Evolutionary conservation across 2,113 vertebrate species (phyloP).

Genomic region (Regulus satrapa): DNA sequence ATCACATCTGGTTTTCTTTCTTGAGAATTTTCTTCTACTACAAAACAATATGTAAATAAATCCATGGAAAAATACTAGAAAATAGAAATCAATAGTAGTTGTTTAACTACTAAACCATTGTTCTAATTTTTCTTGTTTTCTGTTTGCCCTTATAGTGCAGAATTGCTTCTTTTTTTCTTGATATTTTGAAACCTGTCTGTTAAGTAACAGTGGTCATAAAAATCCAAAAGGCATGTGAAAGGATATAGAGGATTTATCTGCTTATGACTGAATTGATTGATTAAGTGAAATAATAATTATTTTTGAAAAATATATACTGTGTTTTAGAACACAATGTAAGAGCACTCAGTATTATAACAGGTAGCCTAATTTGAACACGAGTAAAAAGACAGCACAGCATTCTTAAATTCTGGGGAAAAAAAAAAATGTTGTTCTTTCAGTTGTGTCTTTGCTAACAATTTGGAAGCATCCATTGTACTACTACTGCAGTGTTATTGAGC

Average conservation of each 20-base stretch:
- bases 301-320: background rate
- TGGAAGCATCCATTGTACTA: slow-evolving; percentile 76
- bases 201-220: background rate
- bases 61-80: background rate
- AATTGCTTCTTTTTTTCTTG: background rate
- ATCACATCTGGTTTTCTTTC: background rate
- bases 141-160: background rate
- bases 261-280: background rate
- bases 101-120: background rate
- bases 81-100: background rate
- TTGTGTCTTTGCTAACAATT: slow-evolving; percentile 74
- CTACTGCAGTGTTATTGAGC: slow-evolving; percentile 72
- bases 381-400: slow-evolving; percentile 11
- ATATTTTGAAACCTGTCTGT: background rate
- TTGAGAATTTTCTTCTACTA: background rate
- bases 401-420: slow-evolving; percentile 37
- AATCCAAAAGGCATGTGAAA: background rate
- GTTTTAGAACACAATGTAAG: background rate
- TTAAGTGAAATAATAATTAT: background rate
- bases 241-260: background rate
- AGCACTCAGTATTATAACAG: background rate
- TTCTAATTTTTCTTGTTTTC: background rate
- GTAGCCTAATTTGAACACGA: background rate
- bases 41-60: slow-evolving; percentile 5
- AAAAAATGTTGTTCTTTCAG: slow-evolving; percentile 48